phyloP scores from a whole-genome alignment of 1,140 invertebrate species.

The Polypedilum vanderplanki region DNA sequence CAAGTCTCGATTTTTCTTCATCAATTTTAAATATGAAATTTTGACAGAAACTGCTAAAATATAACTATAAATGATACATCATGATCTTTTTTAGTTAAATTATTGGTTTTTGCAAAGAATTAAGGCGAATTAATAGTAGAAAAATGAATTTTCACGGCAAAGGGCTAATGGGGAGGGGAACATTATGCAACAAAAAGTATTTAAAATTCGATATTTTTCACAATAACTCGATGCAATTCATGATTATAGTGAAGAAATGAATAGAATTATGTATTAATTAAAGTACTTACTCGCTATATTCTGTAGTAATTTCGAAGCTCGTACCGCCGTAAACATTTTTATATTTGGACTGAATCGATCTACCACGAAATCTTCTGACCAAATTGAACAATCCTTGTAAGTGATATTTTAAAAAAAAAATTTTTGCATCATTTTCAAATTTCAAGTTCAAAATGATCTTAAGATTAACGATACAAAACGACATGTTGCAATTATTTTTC shows the following conservation, averaged over 20 bases:
- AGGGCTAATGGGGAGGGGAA: slow-evolving; percentile 5
- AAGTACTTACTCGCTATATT: slow-evolving; percentile 25
- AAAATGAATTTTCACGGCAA: neutral
- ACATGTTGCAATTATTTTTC: too few species aligned
- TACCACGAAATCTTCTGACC: slow-evolving; percentile 1
- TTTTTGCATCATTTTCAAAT: too few species aligned
- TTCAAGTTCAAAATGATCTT: too few species aligned
- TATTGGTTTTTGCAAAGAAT: neutral
- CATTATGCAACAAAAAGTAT: slow-evolving; percentile 24
- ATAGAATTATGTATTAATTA: neutral
- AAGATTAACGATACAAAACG: too few species aligned
- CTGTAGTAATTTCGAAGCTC: slow-evolving; percentile 8
- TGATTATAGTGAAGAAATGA: neutral
- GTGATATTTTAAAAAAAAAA: too few species aligned
- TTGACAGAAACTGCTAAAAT: neutral
- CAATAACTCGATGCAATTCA: neutral
- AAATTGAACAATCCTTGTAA: too few species aligned
- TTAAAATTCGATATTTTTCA: neutral
- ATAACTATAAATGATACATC: neutral
- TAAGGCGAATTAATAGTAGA: neutral
- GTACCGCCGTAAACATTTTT: slow-evolving; percentile 16
- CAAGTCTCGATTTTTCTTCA: neutral
- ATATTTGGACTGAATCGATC: slow-evolving; percentile 19
- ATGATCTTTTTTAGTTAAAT: neutral
- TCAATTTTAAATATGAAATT: neutral